phyloP scores from a whole-genome alignment of 2,797 vertebrate species.

The Chelmon rostratus region DNA sequence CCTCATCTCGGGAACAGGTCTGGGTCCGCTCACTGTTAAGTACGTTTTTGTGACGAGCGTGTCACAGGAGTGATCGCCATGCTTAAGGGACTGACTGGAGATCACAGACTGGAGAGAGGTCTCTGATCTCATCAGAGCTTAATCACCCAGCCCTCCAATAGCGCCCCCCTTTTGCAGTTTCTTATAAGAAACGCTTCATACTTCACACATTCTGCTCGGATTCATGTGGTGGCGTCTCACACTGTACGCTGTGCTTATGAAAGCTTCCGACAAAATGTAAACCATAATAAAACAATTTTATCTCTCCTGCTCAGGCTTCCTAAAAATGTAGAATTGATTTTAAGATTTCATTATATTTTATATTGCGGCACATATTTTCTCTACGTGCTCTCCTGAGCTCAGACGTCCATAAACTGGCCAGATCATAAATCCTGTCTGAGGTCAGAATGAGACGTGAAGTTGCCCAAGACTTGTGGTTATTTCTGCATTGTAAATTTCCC shows the following conservation, averaged over 20 bases:
- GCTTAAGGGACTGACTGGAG: constrained; percentile 53
- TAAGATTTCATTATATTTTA: constrained; percentile 34
- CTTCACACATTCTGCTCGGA: constrained; percentile 48
- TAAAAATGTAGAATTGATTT: constrained; percentile 37
- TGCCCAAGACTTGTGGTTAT: not conserved
- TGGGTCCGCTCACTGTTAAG: constrained; percentile 31
- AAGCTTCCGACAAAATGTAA: constrained; percentile 30
- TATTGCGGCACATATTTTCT: constrained; percentile 1
- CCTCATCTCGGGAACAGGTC: not conserved
- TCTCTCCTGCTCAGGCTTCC: not conserved
- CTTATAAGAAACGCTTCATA: constrained; percentile 68
- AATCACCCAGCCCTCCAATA: constrained; percentile 60
- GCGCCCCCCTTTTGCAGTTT: constrained; percentile 59
- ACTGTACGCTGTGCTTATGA: constrained; percentile 15
- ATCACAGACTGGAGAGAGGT: constrained; percentile 60
- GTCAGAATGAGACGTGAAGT: constrained; percentile 12
- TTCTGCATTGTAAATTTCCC: constrained; percentile 30
- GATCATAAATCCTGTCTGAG: not conserved
- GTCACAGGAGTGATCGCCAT: constrained; percentile 8
- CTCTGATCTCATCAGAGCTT: constrained; percentile 76
- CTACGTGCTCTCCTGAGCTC: constrained; percentile 1
- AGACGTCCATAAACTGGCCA: constrained; percentile 25
- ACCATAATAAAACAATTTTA: constrained; percentile 4
- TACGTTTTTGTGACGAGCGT: constrained; percentile 57
- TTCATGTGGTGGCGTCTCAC: constrained; percentile 33